Evolutionary conservation across 2,888 invertebrate species (phyloP).

Genomic region (Digitonthophagus gazella): DNA sequence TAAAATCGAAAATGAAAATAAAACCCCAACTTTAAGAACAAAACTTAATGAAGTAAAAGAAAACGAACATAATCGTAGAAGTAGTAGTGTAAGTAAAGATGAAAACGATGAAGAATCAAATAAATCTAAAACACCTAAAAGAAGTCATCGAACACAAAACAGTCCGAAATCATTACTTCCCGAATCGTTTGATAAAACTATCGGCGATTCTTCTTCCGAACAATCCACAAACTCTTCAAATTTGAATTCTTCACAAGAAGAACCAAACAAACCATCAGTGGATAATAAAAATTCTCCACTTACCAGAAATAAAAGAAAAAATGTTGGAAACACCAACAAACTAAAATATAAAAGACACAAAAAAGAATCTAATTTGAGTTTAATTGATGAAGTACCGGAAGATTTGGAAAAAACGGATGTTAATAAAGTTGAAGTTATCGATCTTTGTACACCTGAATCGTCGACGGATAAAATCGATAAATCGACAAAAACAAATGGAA

Average conservation of each 20-base stretch:
- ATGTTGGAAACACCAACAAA: neutral
- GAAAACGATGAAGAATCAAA: neutral
- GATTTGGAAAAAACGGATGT: neutral
- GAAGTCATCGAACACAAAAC: neutral
- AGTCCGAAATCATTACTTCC: neutral
- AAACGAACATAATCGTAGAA: too few species aligned
- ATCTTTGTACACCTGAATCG: neutral
- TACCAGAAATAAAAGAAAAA: constrained; percentile 10
- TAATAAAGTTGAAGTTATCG: neutral
- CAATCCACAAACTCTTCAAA: neutral
- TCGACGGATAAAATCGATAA: neutral
- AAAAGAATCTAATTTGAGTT: constrained; percentile 1
- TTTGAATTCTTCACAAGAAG: neutral
- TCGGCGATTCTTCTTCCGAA: neutral
- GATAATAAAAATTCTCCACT: neutral
- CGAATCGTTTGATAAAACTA: neutral
- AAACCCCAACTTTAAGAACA: too few species aligned
- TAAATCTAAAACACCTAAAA: neutral
- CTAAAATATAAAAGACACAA: neutral
- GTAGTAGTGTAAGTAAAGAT: neutral
- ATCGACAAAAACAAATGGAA: neutral
- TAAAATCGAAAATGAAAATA: neutral
- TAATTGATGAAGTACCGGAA: constrained; percentile 3
- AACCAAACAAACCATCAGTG: neutral
- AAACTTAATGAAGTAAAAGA: neutral